Conservation (phyloP, 2,888 invertebrate genomes). For the Cacoxenus indagator region DNA sequence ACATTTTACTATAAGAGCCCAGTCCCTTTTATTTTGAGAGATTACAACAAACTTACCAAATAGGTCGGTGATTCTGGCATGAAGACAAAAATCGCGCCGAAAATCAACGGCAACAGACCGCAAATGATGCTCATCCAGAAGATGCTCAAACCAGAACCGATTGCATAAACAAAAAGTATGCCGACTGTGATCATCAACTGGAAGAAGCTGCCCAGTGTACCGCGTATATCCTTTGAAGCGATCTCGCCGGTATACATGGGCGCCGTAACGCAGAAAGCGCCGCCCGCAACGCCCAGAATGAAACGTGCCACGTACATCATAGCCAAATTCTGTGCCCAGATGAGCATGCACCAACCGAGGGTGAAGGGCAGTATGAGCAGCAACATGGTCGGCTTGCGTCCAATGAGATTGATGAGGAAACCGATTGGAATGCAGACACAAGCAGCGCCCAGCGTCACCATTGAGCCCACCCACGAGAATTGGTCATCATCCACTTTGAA, state of each 20-base stretch:
- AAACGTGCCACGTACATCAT: slow-evolving; percentile 68
- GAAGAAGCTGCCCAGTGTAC: slow-evolving; percentile 87
- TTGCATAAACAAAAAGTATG: slow-evolving; percentile 81
- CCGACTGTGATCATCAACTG: slow-evolving; percentile 89
- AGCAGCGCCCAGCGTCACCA: slow-evolving; percentile 82
- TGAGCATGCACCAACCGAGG: slow-evolving; percentile 81
- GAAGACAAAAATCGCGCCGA: slow-evolving; percentile 80
- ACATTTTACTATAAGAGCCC: neutral
- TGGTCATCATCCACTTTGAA: slow-evolving; percentile 73
- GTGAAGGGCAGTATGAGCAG: slow-evolving; percentile 76
- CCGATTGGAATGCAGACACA: slow-evolving; percentile 82
- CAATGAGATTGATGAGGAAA: slow-evolving; percentile 77
- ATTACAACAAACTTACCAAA: slow-evolving; percentile 70
- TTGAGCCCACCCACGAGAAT: slow-evolving; percentile 81
- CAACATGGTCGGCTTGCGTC: slow-evolving; percentile 78
- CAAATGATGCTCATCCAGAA: slow-evolving; percentile 65
- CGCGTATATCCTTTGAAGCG: slow-evolving; percentile 85
- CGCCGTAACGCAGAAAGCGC: slow-evolving; percentile 85
- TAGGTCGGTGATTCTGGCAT: slow-evolving; percentile 91
- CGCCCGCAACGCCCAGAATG: slow-evolving; percentile 71
- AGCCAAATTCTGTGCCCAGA: slow-evolving; percentile 77
- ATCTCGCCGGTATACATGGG: slow-evolving; percentile 91
- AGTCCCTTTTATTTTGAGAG: neutral
- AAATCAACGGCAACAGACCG: slow-evolving; percentile 74
- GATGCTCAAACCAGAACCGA: slow-evolving; percentile 72